Evolutionary conservation across 30 jellyfish, hydroid and myxozoan species (phyloP), one percentile per base, ranked within the genome.

Genomic region (Cassiopea andromeda): DNA sequence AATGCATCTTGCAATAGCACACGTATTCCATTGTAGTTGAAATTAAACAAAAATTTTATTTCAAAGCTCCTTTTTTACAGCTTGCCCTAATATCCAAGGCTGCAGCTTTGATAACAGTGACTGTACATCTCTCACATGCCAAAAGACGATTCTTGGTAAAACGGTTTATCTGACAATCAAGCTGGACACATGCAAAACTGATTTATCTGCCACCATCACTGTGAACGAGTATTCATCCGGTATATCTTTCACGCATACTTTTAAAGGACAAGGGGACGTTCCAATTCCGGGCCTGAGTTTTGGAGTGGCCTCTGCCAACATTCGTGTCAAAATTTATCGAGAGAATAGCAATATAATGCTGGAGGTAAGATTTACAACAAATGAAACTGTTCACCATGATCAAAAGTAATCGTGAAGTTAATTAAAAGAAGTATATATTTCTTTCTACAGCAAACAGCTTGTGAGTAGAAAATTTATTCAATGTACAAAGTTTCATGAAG

Each of bases 231-330:
- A 49, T 67, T 16, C 84, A 1, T 15, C 72, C 48, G 91, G 91
- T 6, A 17, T 69, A 13, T 44, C 12, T 66, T 83, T 10, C 84
- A 8, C 77, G 8, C 91, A 83, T 44, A 83, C 91, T 16, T 83
- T 83, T 69, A 7, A 19, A n/a, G 46, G 75, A 4, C 78, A 83
- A 13, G 77, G 70, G 59, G 84, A 69, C 4, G 61, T 83, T 17
- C 91, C 91, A 15, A 83, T 83, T 5, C 91, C 91, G 6, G 91
- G 91, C 1, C 69, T 83, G 18, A 18, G 68, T 48, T 50, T 73
- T 68, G 82, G 82, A 9, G 74, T 83, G n/a, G 91, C 84, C 14
- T 80, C 89, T 8, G 77, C 76, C 44, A 43, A 70, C 59, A 16
- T 83, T 59, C 44, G 68, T 18, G 60, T 83, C 61, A 48, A 83